Evolutionary conservation across 2,888 invertebrate genomes (phyloP), one percentile per base, ranked within the genome.

Genomic region (Myopa testacea): DNA sequence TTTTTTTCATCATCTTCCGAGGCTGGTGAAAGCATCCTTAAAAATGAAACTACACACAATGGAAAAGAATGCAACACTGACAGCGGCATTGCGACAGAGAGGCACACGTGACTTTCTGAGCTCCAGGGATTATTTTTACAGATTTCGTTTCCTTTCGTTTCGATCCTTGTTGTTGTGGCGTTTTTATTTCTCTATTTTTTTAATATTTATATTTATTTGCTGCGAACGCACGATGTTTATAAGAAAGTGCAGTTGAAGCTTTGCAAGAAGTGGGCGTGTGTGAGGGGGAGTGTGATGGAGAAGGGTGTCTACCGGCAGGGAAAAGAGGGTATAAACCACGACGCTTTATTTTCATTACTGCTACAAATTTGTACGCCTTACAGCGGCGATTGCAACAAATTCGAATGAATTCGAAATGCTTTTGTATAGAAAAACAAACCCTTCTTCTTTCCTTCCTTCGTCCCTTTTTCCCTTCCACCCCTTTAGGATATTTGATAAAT

Each of bases 291-390:
- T 26, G 26, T 0, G 50, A 14, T 50, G 3, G 50, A 50, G 14
- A 50, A 50, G 50, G 50, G 10, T 14, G 10, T 14, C 50, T 0
- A 50, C 10, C 8, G 14, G 50, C 14, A 55, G 14, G 10, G 55
- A 55, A 55, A 55, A 16, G 69, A 60, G 60, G 60, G 55, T 55
- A 77, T 75, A 79, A 50, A 71, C 55, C 45, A 50, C 71, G 70
- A 76, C 60, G 73, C n/a, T 77, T 78, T 70, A 74, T 80, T 78
- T 77, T 75, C 75, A 75, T 68, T 75, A 75, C 19, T 75, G 37
- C 75, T 16, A 68, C 75, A 38, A 67, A 38, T 67, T 67, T 40
- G 19, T 10, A 34, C 40, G 50, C 34, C 12, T 55, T 45, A 45
- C 45, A 34, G 16, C 55, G 58, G 70, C 37, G 50, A 69, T 70